A percentile compares a stretch with the other conserved stretches of the same genome.
Conservation (phyloP, 2,113 vertebrate genomes). For the Amblyornis subalaris region DNA sequence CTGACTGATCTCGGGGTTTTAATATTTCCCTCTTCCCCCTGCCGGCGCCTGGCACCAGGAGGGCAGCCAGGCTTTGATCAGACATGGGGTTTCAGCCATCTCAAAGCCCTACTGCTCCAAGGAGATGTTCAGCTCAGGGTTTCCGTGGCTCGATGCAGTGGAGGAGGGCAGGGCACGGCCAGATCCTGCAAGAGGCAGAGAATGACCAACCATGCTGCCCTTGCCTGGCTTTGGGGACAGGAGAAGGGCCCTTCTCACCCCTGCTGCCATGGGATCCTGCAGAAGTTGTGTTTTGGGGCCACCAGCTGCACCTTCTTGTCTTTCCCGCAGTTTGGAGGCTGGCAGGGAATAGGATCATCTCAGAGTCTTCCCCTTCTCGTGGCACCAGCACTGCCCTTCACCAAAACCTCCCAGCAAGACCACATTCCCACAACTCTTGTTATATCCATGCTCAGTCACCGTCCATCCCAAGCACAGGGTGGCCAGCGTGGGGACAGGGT, state of each 20-base stretch:
- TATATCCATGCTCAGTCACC: rapidly evolving
- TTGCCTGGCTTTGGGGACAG: not conserved
- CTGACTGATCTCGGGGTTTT: constrained; percentile 18
- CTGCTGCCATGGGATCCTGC: not conserved
- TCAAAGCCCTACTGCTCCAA: not conserved
- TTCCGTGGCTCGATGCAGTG: rapidly evolving
- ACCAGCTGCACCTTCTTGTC: not conserved
- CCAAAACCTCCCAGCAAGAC: not conserved
- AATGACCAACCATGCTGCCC: rapidly evolving
- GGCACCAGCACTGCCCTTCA: not conserved
- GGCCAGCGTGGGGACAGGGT: not conserved
- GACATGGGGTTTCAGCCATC: not conserved
- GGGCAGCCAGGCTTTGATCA: constrained; percentile 1
- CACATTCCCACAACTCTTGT: rapidly evolving
- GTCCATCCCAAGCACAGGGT: not conserved
- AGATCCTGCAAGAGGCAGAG: not conserved
- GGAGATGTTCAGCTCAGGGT: not conserved
- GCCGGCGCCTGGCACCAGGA: not conserved
- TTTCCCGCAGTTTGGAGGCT: not conserved
- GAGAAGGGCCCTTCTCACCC: not conserved
- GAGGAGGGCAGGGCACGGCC: not conserved
- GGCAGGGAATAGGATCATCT: not conserved
- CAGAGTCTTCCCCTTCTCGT: not conserved
- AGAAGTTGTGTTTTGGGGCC: not conserved
- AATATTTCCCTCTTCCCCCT: constrained; percentile 17